These are phyloP conservation scores for Onychomys arenicola DNA, from an alignment of 2,797 vertebrate genomes.

Conservation along the genomic window DNA sequence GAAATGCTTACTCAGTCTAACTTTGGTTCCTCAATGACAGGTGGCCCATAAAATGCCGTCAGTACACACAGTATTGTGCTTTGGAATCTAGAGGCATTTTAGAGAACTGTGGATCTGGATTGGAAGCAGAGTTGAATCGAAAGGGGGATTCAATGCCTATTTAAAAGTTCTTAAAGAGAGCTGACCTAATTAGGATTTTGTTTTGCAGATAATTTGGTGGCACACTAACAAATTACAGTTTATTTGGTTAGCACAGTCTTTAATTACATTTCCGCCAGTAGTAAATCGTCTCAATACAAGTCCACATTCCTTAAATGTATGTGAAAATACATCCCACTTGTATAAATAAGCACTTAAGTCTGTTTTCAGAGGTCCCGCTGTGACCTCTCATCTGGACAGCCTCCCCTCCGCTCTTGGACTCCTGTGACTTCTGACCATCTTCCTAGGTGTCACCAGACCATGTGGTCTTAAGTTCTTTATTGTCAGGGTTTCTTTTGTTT, in stretches of 20 bases:
- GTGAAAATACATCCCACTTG: constrained; percentile 91
- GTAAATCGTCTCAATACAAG: constrained; percentile 88
- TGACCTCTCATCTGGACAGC: constrained; percentile 88
- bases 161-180: constrained; percentile 80
- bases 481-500: constrained; percentile 88
- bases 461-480: constrained; percentile 86
- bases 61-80: not conserved
- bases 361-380: constrained; percentile 88
- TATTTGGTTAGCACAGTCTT: constrained; percentile 86
- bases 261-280: constrained; percentile 89
- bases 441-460: constrained; percentile 88
- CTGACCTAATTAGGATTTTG: constrained; percentile 84
- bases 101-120: constrained; percentile 55
- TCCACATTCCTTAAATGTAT: constrained; percentile 90
- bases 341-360: constrained; percentile 89
- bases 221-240: constrained; percentile 83
- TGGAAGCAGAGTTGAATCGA: constrained; percentile 68
- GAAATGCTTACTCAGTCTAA: constrained; percentile 46
- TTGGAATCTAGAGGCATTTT: not conserved
- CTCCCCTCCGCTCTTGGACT: constrained; percentile 87
- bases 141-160: constrained; percentile 64
- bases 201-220: constrained; percentile 82
- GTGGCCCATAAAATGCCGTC: not conserved
- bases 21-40: constrained; percentile 23
- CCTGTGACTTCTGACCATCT: constrained; percentile 81